These are phyloP conservation scores for Mus spicilegus DNA, from an alignment of 2,113 vertebrate species.

Conservation along the genomic window DNA sequence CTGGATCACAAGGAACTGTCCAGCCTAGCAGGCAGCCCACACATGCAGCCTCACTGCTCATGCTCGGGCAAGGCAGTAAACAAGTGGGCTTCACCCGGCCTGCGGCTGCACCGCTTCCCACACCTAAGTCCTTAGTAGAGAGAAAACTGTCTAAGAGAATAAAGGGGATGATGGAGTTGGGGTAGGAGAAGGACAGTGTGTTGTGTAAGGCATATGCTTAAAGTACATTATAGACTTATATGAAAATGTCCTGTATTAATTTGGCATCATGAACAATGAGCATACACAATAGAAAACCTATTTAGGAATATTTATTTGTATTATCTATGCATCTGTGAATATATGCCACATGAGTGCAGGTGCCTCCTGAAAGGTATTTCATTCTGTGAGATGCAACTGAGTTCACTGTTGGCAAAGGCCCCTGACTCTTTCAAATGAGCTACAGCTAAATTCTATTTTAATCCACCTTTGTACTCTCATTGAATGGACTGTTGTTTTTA, in stretches of 20 bases:
- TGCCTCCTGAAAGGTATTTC: no score
- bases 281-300: not conserved
- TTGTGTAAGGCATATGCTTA: not conserved
- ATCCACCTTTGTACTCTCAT: not conserved
- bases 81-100: no score
- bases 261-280: not conserved
- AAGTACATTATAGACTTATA: not conserved
- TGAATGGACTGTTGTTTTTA: not conserved
- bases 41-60: no score
- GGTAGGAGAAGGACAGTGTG: not conserved
- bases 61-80: no score
- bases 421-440: not conserved
- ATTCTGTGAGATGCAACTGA: not conserved
- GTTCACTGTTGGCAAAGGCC: not conserved
- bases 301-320: not conserved
- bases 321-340: not conserved
- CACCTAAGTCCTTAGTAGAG: not conserved
- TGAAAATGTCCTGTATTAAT: not conserved
- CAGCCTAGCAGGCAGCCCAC: no score
- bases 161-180: not conserved
- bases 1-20: no score
- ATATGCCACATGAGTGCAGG: not conserved
- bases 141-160: no score
- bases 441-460: slow-evolving; percentile 3
- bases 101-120: no score